Base-by-base conservation (phyloP, 2,888 invertebrate species). In the Ephialtes manifestator region DNA sequence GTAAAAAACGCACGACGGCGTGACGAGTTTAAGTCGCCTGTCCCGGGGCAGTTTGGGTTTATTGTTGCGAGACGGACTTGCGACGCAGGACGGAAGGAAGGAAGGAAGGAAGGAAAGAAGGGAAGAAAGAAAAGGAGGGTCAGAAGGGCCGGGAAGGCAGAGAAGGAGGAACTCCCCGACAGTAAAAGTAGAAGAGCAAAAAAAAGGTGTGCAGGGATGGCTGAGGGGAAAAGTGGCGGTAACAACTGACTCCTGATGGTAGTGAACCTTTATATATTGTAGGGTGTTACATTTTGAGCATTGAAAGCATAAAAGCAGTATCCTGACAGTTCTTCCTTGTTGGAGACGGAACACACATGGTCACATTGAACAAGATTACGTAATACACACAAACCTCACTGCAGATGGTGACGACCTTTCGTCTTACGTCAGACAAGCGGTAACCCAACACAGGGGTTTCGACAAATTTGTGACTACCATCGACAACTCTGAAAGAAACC, bases 21-120 rank as follows among this genome's bases (percentile, higher is more conserved):
- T 85, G 81, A 85, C 84, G 78, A 67, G 71, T 24, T 4, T 35
- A 20, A 53, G 39, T 20, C 20, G 60, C 31, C 7, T 48, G 58
- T 71, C 53, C 46, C 15, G 65, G 74, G 58, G 65, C 67, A 43
- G 67, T 51, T 31, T 87, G 89, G 88, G 89, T 88, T 92, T 90
- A 92, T 90, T 91, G 91, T 92, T 89, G 92, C 92, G 90, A 90
- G 91, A 93, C 90, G 88, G 68, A 86, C 53, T n/a, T 15, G 67
- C 63, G 51, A 86, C 60, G 67, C 74, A 83, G 87, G 86, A 87
- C 78, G 88, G 86, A 88, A 88, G 90, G 90, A 92, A 90, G 90
- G 82, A 90, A 90, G 90, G 90, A 91, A n/a, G n/a, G n/a, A n/a
- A 90, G 89, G 84, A 90, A 79, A 83, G 83, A 84, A 84, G 79